phyloP scores from a whole-genome alignment of 2,888 invertebrate genomes.

The Aethes cnicana region DNA sequence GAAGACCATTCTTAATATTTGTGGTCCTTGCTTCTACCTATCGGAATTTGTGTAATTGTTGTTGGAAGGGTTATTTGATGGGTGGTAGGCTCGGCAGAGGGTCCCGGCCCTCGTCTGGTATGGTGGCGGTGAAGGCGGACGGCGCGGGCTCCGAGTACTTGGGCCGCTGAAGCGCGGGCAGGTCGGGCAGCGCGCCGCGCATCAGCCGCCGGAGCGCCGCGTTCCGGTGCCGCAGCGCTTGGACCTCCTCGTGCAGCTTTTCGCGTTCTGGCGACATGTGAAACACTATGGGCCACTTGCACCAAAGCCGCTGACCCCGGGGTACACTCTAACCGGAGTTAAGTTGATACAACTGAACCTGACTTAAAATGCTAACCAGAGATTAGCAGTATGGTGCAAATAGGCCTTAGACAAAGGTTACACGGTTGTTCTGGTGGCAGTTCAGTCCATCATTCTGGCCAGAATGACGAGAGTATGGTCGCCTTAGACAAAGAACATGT shows the following conservation, averaged over 20 bases:
- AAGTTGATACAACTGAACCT: too few species aligned
- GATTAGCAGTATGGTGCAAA: too few species aligned
- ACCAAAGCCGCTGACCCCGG: too few species aligned
- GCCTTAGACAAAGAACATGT: too few species aligned
- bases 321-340: too few species aligned
- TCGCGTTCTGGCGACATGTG: constrained; percentile 82
- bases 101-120: constrained; percentile 45
- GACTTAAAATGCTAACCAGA: too few species aligned
- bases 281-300: too few species aligned
- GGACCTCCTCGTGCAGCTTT: constrained; percentile 85
- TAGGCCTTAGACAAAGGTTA: too few species aligned
- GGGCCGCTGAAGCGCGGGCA: constrained; percentile 42
- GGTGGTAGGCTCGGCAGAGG: constrained; percentile 55
- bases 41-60: neutral
- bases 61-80: constrained; percentile 42
- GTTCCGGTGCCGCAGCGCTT: constrained; percentile 85
- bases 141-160: constrained; percentile 44
- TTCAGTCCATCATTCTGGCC: too few species aligned
- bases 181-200: constrained; percentile 79
- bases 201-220: constrained; percentile 85
- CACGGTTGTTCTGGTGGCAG: too few species aligned
- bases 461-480: too few species aligned
- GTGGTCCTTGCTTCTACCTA: neutral
- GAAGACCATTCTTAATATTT: too few species aligned
- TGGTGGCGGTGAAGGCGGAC: constrained; percentile 49